phyloP scores from a whole-genome alignment of 1,140 invertebrate genomes.

The Goniozus legneri region DNA sequence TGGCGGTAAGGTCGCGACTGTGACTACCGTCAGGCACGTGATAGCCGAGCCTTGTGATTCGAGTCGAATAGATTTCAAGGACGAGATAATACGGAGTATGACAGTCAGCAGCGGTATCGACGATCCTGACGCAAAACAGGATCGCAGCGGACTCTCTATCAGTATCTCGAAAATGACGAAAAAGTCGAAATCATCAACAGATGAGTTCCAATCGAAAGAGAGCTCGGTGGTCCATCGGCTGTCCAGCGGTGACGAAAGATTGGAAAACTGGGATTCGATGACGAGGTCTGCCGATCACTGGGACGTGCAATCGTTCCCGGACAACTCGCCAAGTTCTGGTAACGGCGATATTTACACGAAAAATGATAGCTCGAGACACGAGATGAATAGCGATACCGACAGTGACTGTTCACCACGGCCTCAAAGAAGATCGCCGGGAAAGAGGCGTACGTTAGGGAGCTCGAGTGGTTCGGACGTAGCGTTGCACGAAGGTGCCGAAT shows the following conservation, averaged over 20 bases:
- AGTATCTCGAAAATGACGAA: neutral
- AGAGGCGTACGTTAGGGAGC: conserved; percentile 57
- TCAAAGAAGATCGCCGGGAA: conserved; percentile 39
- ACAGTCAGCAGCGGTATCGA: conserved; percentile 19
- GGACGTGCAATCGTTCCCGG: conserved; percentile 44
- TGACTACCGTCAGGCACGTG: conserved; percentile 22
- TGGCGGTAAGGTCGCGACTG: conserved; percentile 15
- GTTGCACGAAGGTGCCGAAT: conserved; percentile 59
- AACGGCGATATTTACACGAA: conserved; percentile 35
- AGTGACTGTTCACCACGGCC: conserved; percentile 42
- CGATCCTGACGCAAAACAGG: neutral
- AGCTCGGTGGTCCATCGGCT: neutral
- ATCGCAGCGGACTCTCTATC: neutral
- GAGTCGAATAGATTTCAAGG: neutral
- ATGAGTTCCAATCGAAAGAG: conserved; percentile 10
- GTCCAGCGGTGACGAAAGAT: conserved; percentile 8
- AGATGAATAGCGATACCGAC: conserved; percentile 46
- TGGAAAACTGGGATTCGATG: conserved; percentile 7
- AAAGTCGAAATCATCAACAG: neutral
- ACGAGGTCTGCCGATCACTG: conserved; percentile 33
- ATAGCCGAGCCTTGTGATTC: conserved; percentile 12
- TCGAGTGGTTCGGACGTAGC: conserved; percentile 64
- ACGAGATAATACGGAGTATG: conserved; percentile 29
- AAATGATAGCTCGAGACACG: conserved; percentile 36
- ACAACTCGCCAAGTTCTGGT: conserved; percentile 45